phyloP scores from a whole-genome alignment of 2,888 invertebrate genomes.

The Oeneis ivallda region DNA sequence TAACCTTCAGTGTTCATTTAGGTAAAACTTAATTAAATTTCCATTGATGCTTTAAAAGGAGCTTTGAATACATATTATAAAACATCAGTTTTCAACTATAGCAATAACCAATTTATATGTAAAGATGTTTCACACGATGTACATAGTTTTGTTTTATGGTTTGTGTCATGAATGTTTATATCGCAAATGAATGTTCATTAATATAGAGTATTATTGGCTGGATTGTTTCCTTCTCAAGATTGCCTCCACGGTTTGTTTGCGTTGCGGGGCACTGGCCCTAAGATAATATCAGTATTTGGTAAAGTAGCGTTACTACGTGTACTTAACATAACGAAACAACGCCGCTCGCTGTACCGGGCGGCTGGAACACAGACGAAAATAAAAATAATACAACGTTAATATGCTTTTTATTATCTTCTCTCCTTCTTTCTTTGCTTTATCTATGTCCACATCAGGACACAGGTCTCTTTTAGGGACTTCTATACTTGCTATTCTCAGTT shows the following conservation, averaged over 20 bases:
- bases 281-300: slow-evolving; percentile 80
- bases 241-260: slow-evolving; percentile 67
- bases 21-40: slow-evolving; percentile 28
- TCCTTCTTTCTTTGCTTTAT: slow-evolving; percentile 2
- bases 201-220: slow-evolving; percentile 42
- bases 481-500: no score
- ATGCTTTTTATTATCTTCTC: slow-evolving; percentile 52
- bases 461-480: no score
- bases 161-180: slow-evolving; percentile 44
- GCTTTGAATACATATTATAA: slow-evolving; percentile 22
- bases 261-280: slow-evolving; percentile 70
- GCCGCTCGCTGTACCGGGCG: slow-evolving; percentile 72
- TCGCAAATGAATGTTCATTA: slow-evolving; percentile 50
- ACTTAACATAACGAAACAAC: slow-evolving; percentile 66
- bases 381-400: slow-evolving; percentile 80
- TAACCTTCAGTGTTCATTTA: slow-evolving; percentile 41
- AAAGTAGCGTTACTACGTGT: slow-evolving; percentile 78
- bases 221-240: slow-evolving; percentile 60
- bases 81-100: slow-evolving; percentile 32
- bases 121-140: slow-evolving; percentile 43
- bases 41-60: slow-evolving; percentile 33
- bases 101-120: slow-evolving; percentile 42
- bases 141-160: slow-evolving; percentile 46
- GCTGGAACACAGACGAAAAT: slow-evolving; percentile 76
- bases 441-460: no score